Conservation (phyloP, 2,888 invertebrate genomes). For the Eilema griseolum region DNA sequence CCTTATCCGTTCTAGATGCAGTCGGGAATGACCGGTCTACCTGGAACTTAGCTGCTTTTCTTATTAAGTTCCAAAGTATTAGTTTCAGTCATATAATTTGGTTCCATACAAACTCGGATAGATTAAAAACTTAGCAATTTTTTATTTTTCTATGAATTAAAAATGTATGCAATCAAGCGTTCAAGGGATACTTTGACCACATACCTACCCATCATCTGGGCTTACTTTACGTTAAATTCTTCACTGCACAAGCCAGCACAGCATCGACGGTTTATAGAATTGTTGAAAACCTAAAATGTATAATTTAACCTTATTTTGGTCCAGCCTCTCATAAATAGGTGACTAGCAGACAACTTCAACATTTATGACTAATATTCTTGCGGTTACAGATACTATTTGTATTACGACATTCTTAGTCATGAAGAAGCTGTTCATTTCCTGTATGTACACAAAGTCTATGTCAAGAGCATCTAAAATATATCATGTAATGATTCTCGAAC, state of each 20-base stretch:
- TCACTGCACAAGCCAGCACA: neutral
- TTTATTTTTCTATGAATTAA: neutral
- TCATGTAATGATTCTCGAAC: conserved; percentile 16
- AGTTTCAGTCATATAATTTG: conserved; percentile 27
- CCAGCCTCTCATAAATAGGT: neutral
- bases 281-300: neutral
- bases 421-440: conserved; percentile 24
- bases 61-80: conserved; percentile 34
- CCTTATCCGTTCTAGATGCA: conserved; percentile 53
- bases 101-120: neutral
- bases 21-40: conserved; percentile 41
- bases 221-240: neutral
- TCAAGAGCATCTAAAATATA: conserved; percentile 32
- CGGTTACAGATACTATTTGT: conserved; percentile 15
- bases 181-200: neutral
- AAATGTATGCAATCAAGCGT: neutral
- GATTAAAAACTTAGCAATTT: neutral
- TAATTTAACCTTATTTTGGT: neutral
- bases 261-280: neutral
- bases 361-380: neutral
- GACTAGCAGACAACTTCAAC: neutral
- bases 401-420: conserved; percentile 33
- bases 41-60: conserved; percentile 39
- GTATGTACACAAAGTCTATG: conserved; percentile 20
- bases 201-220: neutral